Evolutionary conservation across 2,113 vertebrate species (phyloP).

Genomic region (Saccopteryx leptura): DNA sequence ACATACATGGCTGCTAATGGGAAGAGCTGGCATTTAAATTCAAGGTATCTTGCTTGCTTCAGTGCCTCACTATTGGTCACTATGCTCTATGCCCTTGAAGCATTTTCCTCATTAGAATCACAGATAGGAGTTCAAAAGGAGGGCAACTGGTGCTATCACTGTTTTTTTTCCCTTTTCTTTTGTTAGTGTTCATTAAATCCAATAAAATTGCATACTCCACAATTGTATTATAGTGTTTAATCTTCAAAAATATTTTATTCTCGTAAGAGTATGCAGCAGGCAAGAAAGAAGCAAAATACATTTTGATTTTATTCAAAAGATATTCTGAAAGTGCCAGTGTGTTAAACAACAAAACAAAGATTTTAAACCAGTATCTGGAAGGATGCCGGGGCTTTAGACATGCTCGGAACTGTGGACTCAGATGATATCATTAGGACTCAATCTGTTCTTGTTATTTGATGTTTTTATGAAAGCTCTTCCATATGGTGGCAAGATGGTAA

Average conservation of each 20-base stretch:
- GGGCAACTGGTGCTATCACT: neutral
- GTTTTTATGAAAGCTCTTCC: neutral
- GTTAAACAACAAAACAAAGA: neutral
- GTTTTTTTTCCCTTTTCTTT: neutral
- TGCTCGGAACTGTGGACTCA: neutral
- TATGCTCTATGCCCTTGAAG: neutral
- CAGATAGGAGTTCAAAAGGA: neutral
- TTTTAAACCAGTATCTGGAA: neutral
- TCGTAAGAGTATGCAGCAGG: neutral
- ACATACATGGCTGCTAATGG: neutral
- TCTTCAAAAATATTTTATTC: neutral
- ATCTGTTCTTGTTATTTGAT: neutral
- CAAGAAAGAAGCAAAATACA: neutral
- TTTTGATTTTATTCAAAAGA: neutral
- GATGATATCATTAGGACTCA: neutral
- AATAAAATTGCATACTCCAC: neutral
- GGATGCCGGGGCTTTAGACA: neutral
- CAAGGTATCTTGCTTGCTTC: neutral
- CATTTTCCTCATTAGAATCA: neutral
- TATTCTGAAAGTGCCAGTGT: neutral
- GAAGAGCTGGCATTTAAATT: neutral
- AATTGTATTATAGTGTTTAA: neutral
- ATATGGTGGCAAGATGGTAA: neutral
- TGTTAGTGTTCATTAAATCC: slow-evolving; percentile 1
- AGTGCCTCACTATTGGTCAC: neutral